Evolutionary conservation across 2,888 invertebrate species (phyloP), one percentile per base, ranked within the genome.

Genomic region (Drosophila affinis): DNA sequence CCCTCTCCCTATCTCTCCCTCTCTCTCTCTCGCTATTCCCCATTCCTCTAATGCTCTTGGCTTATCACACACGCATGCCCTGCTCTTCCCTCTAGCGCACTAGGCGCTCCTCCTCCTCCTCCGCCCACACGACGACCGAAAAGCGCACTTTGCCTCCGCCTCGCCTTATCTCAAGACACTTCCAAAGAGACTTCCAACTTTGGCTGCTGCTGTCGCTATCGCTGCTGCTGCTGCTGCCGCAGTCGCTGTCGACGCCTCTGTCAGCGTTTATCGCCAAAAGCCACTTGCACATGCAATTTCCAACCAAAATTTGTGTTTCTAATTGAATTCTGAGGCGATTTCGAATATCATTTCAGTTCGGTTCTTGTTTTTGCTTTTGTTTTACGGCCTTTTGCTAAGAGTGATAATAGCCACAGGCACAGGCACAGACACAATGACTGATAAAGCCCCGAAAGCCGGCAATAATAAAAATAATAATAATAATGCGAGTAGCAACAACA

Each of bases 241-340:
- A 24, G 46, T 17, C 18, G n/a, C 39, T 47, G 51, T 17, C 12
- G 45, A 14, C 44, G 54, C 62, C 18, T 53, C 24, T 14, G 45
- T 14, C 55, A 18, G n/a, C 48, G 56, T 65, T 65, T 65, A 65
- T 60, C 64, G 51, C 67, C 53, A 9, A 53, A 47, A 27, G 52
- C 51, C 60, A 76, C 62, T 63, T 81, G 76, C 76, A 82, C 57
- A 71, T 72, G 71, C 72, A 72, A 71, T 58, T 71, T 48, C 39
- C 45, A 45, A 57, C 18, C 27, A 56, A 44, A 56, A 57, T 47
- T 51, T 53, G 46, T 55, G 68, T 70, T 78, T 67, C 65, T 24
- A 73, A 76, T 74, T 76, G 63, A 75, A 62, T 68, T 72, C 39
- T 75, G 54, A 51, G 24, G 51, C 61, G n/a, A 68, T 54, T 71